Evolutionary conservation across 1,140 invertebrate genomes (phyloP).

Genomic region (Aphelenchoides avenae): DNA sequence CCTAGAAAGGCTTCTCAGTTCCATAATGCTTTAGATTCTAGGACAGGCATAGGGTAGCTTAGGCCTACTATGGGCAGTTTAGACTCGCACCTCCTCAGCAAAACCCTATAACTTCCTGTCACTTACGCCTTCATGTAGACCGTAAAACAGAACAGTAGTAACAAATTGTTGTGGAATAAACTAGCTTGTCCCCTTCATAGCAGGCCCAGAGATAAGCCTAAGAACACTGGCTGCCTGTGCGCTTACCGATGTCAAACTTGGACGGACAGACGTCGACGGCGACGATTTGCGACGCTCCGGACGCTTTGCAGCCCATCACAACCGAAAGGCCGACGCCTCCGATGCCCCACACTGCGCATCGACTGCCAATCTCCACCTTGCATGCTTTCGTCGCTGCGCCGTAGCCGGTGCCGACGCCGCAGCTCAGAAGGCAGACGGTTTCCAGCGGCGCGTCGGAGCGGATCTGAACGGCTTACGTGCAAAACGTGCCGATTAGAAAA

Average conservation of each 20-base stretch:
- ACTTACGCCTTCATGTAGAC: no score
- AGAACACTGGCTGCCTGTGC: slow-evolving; percentile 1
- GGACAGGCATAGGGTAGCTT: no score
- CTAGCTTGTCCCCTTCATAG: no score
- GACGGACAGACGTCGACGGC: slow-evolving; percentile 84
- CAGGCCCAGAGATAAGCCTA: slow-evolving; percentile 57
- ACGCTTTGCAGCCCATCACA: slow-evolving; percentile 78
- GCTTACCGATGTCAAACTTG: slow-evolving; percentile 66
- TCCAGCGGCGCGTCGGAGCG: slow-evolving; percentile 73
- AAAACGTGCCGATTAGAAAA: slow-evolving; percentile 68
- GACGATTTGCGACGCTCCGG: slow-evolving; percentile 84
- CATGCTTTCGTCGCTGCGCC: slow-evolving; percentile 88
- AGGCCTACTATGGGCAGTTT: no score
- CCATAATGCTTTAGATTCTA: no score
- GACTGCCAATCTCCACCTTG: slow-evolving; percentile 73
- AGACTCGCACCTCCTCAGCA: no score
- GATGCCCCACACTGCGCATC: slow-evolving; percentile 86
- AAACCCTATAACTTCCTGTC: no score
- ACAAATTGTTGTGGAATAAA: no score
- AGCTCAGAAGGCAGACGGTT: slow-evolving; percentile 87
- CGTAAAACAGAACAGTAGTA: no score
- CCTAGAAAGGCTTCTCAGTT: no score
- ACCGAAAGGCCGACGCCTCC: slow-evolving; percentile 88
- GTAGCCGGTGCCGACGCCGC: slow-evolving; percentile 71
- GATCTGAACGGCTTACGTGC: slow-evolving; percentile 62